Base-by-base conservation (phyloP, 2,113 vertebrate species). In the Salminus brasiliensis region DNA sequence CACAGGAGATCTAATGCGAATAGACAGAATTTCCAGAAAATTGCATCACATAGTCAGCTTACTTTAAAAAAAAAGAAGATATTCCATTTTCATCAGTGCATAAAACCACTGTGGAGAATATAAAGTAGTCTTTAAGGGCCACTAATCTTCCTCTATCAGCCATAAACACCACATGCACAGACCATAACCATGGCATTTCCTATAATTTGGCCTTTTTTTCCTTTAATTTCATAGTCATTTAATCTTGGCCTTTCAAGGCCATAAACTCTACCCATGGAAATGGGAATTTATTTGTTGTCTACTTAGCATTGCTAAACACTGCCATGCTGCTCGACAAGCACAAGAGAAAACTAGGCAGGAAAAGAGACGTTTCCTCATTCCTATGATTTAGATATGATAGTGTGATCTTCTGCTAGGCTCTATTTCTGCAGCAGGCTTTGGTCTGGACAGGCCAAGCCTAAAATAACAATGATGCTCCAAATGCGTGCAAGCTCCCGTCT, bases 101-200 rank as follows among this genome's bases (percentile, higher is more conserved):
- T 49, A 66, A 66, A 36, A n/a, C 60, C 15, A 27, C 41, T 27
- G 32, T 7, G 45, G 32, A 29, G 47, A 36, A 41, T 11, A 66
- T 76, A 66, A 66, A 76, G 23, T 4, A 62, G 11, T 67, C 63
- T 57, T 68, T 68, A 68, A 21, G 52, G 63, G 49, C 63, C 30
- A 77, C 74, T 55, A 77, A 77, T 68, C 74, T 30, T 45, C 16
- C 32, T 30, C 68, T 57, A 68, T 77, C 32, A 32, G 23, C 52
- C 34, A 68, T 68, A 77, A 77, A 77, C 36, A 77, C 49, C 18
- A 45, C 74, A 66, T 67, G 23, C n/a, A 43, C 32, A 39, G 15
- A 18, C 32, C 13, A 52, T 66, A 36, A 66, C 47, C 32, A 16
- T 45, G 47, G 27, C 49, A 57, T 77, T 77, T 68, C 63, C 41